Evolutionary conservation across 2,888 invertebrate species (phyloP), one percentile per base, ranked within the genome.

Genomic region (Epistrophella euchroma): DNA sequence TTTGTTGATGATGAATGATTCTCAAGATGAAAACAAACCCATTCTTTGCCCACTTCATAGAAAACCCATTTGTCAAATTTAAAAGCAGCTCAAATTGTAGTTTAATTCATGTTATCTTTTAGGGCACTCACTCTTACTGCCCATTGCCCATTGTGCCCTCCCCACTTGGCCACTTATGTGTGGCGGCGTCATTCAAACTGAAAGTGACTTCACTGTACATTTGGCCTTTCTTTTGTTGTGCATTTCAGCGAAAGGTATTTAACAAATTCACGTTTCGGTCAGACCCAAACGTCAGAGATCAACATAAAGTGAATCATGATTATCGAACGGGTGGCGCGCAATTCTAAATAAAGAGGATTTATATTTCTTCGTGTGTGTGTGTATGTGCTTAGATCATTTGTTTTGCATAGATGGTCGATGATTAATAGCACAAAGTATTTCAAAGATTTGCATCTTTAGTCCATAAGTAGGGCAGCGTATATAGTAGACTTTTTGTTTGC

Each of bases 351-450:
- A 74, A 60, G 55, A 72, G 43, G 73, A 81, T 72, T 70, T 60
- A 62, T 66, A 58, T 45, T 32, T 37, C 43, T 32, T 56, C 9
- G 47, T 25, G 5, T 43, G 43, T 28, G 43, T 43, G n/a, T 17
- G 32, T 45, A n/a, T 55, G 32, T 62, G 60, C 4, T 35, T 40
- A 32, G 28, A 19, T n/a, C 19, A 60, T 66, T 71, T 71, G 37
- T 56, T 60, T 52, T 58, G 60, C 40, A 43, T 66, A 50, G 68
- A 40, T 19, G 15, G 35, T 43, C 19, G 77, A 77, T 86, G 86
- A 86, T 86, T 82, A 86, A 86, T 86, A 64, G 77, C 15, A n/a
- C 25, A 2, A 77, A 73, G 35, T 11, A 81, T 77, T 43, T 74
- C 11, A 82, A 64, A 70, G 62, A 70, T 79, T 79, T 79, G 74